Conservation (phyloP, 2,888 invertebrate genomes). For the Nymphalis polychloros region DNA sequence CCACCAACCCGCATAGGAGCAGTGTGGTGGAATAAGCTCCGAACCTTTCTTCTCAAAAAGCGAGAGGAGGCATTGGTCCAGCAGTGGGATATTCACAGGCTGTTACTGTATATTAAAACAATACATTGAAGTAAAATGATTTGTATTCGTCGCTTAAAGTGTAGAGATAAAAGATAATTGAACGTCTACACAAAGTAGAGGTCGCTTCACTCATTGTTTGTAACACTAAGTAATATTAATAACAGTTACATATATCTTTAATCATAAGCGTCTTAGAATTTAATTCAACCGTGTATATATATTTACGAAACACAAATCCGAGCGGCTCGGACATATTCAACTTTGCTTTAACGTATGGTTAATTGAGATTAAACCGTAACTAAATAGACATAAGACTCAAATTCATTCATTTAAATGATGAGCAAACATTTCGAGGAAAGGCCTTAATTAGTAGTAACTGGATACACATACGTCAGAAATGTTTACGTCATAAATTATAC, state of each 20-base stretch:
- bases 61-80: no score
- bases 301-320: slow-evolving; percentile 13
- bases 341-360: neutral
- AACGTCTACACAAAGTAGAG: neutral
- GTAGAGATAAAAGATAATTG: neutral
- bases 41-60: no score
- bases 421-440: slow-evolving; percentile 28
- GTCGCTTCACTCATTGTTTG: neutral
- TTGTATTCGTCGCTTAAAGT: no score
- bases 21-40: no score
- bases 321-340: slow-evolving; percentile 8
- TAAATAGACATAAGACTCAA: neutral
- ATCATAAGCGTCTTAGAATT: slow-evolving; percentile 12
- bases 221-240: neutral
- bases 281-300: slow-evolving; percentile 8
- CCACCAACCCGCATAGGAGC: no score
- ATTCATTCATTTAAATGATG: neutral
- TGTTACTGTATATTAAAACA: no score
- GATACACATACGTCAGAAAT: slow-evolving; percentile 34
- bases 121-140: no score
- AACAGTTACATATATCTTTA: slow-evolving; percentile 2
- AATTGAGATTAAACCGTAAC: neutral
- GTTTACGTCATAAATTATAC: slow-evolving; percentile 35
- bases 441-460: slow-evolving; percentile 34
- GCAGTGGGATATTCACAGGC: no score